Conservation (phyloP, 1,140 invertebrate genomes). For the Pseudomyrmex sp. region DNA sequence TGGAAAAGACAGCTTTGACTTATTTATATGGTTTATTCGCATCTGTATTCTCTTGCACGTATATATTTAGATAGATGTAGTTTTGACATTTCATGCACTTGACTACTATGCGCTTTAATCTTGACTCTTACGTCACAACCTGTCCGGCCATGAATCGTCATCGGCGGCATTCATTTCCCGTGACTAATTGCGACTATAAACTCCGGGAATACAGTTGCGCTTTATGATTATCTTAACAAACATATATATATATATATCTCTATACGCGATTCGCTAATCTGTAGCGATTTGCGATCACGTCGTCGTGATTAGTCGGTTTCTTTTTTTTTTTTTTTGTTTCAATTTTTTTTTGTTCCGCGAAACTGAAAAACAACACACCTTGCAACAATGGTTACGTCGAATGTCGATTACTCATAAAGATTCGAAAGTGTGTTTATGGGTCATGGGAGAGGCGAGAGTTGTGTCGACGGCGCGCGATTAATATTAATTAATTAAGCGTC, state of each 20-base stretch:
- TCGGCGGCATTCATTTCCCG: constrained; percentile 36
- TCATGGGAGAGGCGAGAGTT: background rate
- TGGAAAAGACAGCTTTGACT: constrained; percentile 14
- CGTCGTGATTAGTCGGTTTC: background rate
- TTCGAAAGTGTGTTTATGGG: constrained; percentile 40
- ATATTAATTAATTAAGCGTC: constrained; percentile 53
- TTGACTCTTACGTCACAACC: constrained; percentile 43
- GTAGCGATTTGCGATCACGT: background rate
- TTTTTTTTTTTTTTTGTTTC: no score
- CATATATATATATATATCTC: no score
- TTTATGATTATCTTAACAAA: constrained; percentile 36
- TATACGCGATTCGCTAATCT: background rate
- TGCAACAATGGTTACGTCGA: background rate
- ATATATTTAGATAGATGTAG: constrained; percentile 37
- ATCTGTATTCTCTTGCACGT: background rate
- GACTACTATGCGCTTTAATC: constrained; percentile 28
- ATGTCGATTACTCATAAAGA: constrained; percentile 30
- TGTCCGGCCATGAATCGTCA: constrained; percentile 41
- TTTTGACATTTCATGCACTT: constrained; percentile 45
- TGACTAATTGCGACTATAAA: constrained; percentile 48
- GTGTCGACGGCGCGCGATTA: constrained; percentile 21
- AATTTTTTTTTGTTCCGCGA: no score
- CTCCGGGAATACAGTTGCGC: background rate
- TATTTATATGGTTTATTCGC: constrained; percentile 40
- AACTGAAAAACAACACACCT: no score